phyloP scores from a whole-genome alignment of 2,888 invertebrate genomes.

The Lepidocyrtinus sp. region DNA sequence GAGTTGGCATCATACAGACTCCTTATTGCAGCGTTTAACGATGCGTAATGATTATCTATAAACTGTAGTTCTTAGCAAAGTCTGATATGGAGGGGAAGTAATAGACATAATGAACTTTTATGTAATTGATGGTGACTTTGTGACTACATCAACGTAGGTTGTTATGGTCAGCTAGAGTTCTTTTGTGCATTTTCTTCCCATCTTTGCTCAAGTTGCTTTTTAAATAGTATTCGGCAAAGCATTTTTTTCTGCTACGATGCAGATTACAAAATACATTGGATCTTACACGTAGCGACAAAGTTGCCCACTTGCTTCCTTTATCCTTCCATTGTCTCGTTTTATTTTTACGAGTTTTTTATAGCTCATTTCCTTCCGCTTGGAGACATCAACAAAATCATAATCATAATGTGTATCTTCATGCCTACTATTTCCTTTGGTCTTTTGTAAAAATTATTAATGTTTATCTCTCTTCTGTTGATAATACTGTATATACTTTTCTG shows the following conservation, averaged over 20 bases:
- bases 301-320: constrained; percentile 19
- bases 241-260: too few relatives aligned
- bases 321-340: constrained; percentile 37
- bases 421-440: neutral
- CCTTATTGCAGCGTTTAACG: neutral
- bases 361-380: constrained; percentile 48
- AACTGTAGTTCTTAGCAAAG: neutral
- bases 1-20: neutral
- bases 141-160: neutral
- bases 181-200: too few relatives aligned
- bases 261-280: too few relatives aligned
- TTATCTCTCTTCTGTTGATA: too few relatives aligned
- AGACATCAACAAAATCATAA: constrained; percentile 17
- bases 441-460: too few relatives aligned
- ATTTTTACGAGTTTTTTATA: constrained; percentile 33
- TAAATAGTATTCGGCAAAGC: too few relatives aligned
- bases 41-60: neutral
- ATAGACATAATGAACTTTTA: constrained; percentile 8
- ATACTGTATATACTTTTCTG: too few relatives aligned
- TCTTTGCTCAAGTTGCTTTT: too few relatives aligned
- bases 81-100: neutral
- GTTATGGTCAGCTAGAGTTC: neutral
- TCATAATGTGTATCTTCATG: neutral
- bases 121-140: neutral
- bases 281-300: neutral